Percentiles rank a stretch among this genome's conserved stretches.
These are phyloP conservation scores for Diachrysia chrysitis DNA, from an alignment of 2,888 invertebrate genomes.

Conservation along the genomic window DNA sequence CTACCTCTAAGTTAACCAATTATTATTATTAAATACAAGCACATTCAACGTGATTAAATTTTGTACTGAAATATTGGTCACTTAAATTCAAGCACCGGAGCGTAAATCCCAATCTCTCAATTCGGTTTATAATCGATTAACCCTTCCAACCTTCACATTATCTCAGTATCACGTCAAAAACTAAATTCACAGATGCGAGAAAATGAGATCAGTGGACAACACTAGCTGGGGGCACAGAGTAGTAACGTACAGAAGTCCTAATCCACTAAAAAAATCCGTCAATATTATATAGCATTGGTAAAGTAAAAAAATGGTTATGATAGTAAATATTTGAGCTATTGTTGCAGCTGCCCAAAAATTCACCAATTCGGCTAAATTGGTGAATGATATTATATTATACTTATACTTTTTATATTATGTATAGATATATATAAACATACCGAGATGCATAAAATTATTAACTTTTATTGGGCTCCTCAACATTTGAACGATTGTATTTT, in stretches of 20 bases:
- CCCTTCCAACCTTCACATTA: conserved; percentile 1
- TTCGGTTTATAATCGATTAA: neutral
- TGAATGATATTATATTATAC: too few relatives aligned
- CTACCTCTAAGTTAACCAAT: neutral
- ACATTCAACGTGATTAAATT: neutral
- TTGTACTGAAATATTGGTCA: neutral
- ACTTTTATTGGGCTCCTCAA: too few relatives aligned
- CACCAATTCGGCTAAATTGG: too few relatives aligned
- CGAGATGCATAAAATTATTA: too few relatives aligned
- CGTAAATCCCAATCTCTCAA: neutral
- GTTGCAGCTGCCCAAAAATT: too few relatives aligned
- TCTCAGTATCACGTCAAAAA: conserved; percentile 2
- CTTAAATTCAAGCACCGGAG: neutral
- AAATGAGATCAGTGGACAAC: conserved; percentile 6
- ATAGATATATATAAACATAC: too few relatives aligned
- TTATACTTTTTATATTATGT: too few relatives aligned
- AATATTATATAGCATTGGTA: neutral
- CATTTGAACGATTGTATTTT: too few relatives aligned
- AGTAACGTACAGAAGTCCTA: neutral
- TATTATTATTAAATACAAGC: too few relatives aligned
- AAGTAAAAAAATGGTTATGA: too few relatives aligned
- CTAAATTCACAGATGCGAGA: conserved; percentile 1
- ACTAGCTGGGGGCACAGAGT: neutral
- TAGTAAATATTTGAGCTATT: too few relatives aligned
- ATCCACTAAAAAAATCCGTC: neutral